Evolutionary conservation across 1,140 invertebrate genomes (phyloP).

Genomic region (Asbolus verrucosus): DNA sequence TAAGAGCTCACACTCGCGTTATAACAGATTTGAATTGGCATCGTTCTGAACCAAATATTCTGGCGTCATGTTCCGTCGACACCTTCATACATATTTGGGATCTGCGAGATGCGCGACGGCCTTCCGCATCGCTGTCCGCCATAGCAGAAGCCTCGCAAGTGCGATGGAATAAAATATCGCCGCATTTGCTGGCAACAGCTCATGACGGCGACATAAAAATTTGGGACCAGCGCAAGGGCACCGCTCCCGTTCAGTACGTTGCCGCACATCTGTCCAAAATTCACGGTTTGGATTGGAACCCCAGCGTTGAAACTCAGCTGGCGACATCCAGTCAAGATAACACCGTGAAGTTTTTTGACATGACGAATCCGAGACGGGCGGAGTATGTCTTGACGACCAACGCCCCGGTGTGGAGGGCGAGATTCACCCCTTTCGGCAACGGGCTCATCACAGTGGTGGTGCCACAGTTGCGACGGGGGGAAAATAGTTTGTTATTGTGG

Average conservation of each 20-base stretch:
- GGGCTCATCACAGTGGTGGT: slow-evolving; percentile 91
- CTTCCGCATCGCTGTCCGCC: slow-evolving; percentile 82
- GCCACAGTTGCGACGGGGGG: slow-evolving; percentile 82
- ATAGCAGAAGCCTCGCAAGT: slow-evolving; percentile 92
- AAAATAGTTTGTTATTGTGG: slow-evolving; percentile 87
- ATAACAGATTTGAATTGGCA: slow-evolving; percentile 96
- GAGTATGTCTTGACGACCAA: slow-evolving; percentile 86
- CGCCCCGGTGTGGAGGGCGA: slow-evolving; percentile 93
- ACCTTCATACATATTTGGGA: slow-evolving; percentile 96
- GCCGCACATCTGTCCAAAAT: slow-evolving; percentile 94
- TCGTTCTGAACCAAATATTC: slow-evolving; percentile 85
- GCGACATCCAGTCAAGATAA: slow-evolving; percentile 95
- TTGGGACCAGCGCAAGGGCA: slow-evolving; percentile 93
- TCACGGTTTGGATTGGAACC: slow-evolving; percentile 94
- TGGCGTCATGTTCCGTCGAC: slow-evolving; percentile 94
- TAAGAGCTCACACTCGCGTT: slow-evolving; percentile 87
- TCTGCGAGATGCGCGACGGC: slow-evolving; percentile 85
- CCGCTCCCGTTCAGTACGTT: slow-evolving; percentile 90
- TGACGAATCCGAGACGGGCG: slow-evolving; percentile 82
- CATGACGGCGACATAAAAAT: slow-evolving; percentile 96
- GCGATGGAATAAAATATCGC: slow-evolving; percentile 89
- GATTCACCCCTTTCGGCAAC: slow-evolving; percentile 89
- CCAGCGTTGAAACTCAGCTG: slow-evolving; percentile 84
- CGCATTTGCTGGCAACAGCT: slow-evolving; percentile 89
- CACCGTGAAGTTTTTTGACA: slow-evolving; percentile 95